Base-by-base conservation (phyloP, 2,113 vertebrate genomes). In the Symphodus melops region DNA sequence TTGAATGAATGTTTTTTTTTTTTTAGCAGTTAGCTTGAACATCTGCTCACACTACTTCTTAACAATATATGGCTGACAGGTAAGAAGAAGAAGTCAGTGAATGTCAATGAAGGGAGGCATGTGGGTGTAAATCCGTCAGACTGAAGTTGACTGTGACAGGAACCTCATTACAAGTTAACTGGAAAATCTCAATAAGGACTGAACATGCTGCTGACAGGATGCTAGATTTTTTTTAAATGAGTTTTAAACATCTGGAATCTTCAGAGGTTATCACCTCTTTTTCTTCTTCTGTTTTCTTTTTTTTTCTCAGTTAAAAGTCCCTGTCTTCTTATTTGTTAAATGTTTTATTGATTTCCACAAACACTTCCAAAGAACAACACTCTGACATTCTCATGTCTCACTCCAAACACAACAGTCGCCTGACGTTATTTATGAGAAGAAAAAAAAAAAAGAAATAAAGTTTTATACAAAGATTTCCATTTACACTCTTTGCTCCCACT, bases 381-480 rank as follows among this genome's bases (percentile, higher is more conserved):
- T 52, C 48, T 9, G 77, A 68, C 52, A 5, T 48, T 62, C 25
- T 79, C 16, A 12, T 52, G 57, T 51, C 66, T 81, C 68, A 63
- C 33, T 56, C 56, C 51, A n/a, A 36, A 66, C 70, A 63, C 49
- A 68, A 54, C 69, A 44, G 52, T 7, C 11, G 39, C 51, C 66
- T 4, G 36, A 46, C 19, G 21, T 19, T 56, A 39, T 13, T 81
- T 49, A 55, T 69, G 67, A 67, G 17, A 44, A 63, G 64, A 56
- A 54, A 37, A 9, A 16, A 21, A 67, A 68, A 61, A 57, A 33
- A 9, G 16, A 36, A 66, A 60, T 44, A 63, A 48, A 58, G 48
- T 83, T 88, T 81, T 21, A 44, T 8, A 57, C 51, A 72, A 66
- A 68, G 81, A 63, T 65, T 74, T 80, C 77, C 68, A 66, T 78